phyloP scores from a whole-genome alignment of 2,888 invertebrate species.

The Diaperis boleti region DNA sequence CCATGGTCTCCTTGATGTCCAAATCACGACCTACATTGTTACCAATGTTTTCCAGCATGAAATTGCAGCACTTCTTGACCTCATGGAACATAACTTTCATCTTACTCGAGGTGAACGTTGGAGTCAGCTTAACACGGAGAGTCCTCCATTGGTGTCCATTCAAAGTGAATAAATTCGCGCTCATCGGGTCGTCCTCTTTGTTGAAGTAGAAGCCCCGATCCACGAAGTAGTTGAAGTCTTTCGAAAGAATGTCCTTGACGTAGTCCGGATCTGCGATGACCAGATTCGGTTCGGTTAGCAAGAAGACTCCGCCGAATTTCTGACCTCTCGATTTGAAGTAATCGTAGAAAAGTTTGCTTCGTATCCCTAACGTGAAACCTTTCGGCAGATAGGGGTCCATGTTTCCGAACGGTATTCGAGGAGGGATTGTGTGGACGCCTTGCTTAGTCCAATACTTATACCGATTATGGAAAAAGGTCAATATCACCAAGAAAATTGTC shows the following conservation, averaged over 20 bases:
- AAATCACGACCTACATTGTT: conserved; percentile 34
- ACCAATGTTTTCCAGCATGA: conserved; percentile 39
- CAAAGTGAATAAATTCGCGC: conserved; percentile 52
- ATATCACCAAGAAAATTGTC: not conserved
- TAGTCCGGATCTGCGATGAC: conserved; percentile 54
- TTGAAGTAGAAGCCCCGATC: conserved; percentile 52
- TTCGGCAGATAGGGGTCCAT: conserved; percentile 33
- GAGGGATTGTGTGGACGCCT: conserved; percentile 48
- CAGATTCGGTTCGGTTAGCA: conserved; percentile 47
- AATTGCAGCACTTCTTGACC: conserved; percentile 58
- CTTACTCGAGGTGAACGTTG: conserved; percentile 29
- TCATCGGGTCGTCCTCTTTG: conserved; percentile 50
- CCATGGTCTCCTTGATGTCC: conserved; percentile 66
- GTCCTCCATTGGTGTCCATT: conserved; percentile 47
- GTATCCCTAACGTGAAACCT: conserved; percentile 37
- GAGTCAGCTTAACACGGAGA: conserved; percentile 20
- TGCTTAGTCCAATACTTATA: conserved; percentile 52
- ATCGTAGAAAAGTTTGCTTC: conserved; percentile 47
- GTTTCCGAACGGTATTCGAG: conserved; percentile 56
- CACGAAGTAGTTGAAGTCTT: conserved; percentile 56
- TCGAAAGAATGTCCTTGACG: conserved; percentile 52
- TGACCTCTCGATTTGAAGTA: conserved; percentile 35
- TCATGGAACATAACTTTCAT: conserved; percentile 57
- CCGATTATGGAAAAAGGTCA: conserved; percentile 35
- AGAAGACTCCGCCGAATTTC: conserved; percentile 41